Percentiles rank a stretch among this genome's conserved stretches.
These are phyloP conservation scores for Scrobipalpa costella DNA, from an alignment of 2,888 invertebrate genomes.

Conservation along the genomic window DNA sequence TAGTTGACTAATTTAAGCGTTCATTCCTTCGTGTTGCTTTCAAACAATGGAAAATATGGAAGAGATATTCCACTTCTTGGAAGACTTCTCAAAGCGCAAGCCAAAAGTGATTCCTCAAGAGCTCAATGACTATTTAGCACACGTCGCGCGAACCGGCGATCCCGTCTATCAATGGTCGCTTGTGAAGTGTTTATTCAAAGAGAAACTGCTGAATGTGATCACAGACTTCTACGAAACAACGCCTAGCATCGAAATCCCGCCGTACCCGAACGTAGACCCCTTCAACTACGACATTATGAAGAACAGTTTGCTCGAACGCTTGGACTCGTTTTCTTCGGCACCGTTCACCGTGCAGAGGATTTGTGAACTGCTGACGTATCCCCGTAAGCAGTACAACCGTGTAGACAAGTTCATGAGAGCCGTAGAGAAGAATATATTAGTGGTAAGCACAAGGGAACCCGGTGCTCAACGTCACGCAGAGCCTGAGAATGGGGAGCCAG, in stretches of 20 bases:
- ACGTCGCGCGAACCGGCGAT: constrained; percentile 96
- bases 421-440: constrained; percentile 96
- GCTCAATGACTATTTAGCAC: constrained; percentile 92
- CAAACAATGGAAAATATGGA: constrained; percentile 90
- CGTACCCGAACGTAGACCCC: constrained; percentile 94
- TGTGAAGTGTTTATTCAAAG: constrained; percentile 92
- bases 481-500: constrained; percentile 84
- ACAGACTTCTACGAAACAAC: constrained; percentile 93
- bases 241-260: constrained; percentile 88
- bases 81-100: constrained; percentile 89
- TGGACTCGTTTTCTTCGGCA: constrained; percentile 92
- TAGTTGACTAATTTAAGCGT: too few relatives aligned
- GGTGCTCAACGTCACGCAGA: constrained; percentile 82
- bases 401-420: constrained; percentile 99
- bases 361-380: constrained; percentile 95
- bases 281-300: constrained; percentile 95
- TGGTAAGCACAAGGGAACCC: constrained; percentile 89
- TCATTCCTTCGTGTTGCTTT: not conserved
- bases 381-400: constrained; percentile 95
- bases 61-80: constrained; percentile 90
- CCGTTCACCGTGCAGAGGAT: constrained; percentile 98
- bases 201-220: constrained; percentile 92
- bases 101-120: constrained; percentile 91
- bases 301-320: constrained; percentile 88
- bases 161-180: constrained; percentile 95